A percentile compares a stretch with the other conserved stretches of the same genome.
These are phyloP conservation scores for Pteropus alecto DNA, from an alignment of 2,113 vertebrate species.

Conservation along the genomic window DNA sequence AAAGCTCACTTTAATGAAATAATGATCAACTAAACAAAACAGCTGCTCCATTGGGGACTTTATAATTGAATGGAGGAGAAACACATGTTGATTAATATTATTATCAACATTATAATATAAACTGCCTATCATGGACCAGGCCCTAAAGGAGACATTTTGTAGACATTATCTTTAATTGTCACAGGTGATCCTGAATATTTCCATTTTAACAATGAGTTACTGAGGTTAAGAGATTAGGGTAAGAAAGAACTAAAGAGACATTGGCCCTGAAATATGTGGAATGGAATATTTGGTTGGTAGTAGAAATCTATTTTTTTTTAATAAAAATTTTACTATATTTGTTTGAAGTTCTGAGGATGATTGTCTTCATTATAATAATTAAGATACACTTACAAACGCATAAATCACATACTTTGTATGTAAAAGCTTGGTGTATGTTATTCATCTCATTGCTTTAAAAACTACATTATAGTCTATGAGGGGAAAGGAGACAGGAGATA, in stretches of 20 bases:
- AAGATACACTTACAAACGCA: background rate
- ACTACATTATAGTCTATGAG: background rate
- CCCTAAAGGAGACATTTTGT: background rate
- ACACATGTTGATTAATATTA: background rate
- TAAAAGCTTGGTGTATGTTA: conserved; percentile 4
- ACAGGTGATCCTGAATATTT: background rate
- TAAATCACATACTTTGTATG: background rate
- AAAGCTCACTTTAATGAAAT: background rate
- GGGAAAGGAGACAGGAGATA: conserved; percentile 26
- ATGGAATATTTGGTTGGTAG: background rate
- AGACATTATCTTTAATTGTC: background rate
- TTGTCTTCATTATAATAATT: conserved; percentile 4
- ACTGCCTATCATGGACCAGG: background rate
- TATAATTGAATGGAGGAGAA: background rate
- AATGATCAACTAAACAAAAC: background rate
- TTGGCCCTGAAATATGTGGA: background rate
- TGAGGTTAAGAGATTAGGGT: background rate
- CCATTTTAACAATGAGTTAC: background rate
- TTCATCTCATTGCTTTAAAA: conserved; percentile 29
- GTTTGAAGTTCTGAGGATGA: background rate
- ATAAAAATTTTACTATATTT: background rate
- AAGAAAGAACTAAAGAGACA: background rate
- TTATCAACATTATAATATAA: background rate
- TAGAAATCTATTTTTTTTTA: background rate
- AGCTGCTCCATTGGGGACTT: background rate